Percentiles rank a stretch among this genome's conserved stretches.
phyloP scores from a whole-genome alignment of 2,888 invertebrate species.

The Trachelus tabidus region DNA sequence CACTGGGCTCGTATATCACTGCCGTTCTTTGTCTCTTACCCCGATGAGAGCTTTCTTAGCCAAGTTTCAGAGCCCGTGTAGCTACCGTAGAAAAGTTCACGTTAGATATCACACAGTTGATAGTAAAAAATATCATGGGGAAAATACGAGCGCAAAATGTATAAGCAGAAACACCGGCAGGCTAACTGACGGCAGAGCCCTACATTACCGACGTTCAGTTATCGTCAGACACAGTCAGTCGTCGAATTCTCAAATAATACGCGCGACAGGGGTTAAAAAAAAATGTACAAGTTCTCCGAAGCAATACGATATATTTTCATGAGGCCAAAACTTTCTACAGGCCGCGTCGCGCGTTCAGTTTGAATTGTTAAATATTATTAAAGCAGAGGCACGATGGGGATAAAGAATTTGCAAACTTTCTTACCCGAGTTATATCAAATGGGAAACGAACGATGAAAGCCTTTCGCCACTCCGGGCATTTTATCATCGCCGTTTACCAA shows the following conservation, averaged over 20 bases:
- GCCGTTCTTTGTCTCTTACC: constrained; percentile 22
- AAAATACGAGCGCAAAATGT: too few relatives aligned
- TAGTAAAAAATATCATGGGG: neutral
- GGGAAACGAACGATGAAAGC: neutral
- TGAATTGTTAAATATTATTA: neutral
- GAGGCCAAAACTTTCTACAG: neutral
- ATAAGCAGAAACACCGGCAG: neutral
- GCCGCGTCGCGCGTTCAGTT: neutral
- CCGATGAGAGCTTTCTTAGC: constrained; percentile 1
- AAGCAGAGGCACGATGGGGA: neutral
- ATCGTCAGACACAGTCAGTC: neutral
- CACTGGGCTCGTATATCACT: constrained; percentile 38
- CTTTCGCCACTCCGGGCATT: neutral
- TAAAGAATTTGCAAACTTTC: neutral
- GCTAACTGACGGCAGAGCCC: neutral
- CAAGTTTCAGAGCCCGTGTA: neutral
- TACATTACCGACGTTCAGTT: neutral
- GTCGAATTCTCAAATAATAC: neutral
- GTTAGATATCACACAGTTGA: neutral
- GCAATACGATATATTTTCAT: neutral
- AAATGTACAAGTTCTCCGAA: neutral
- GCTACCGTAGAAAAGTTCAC: neutral
- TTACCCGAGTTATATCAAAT: neutral
- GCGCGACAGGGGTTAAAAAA: neutral
- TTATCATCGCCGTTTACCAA: neutral